These are phyloP conservation scores for Telmatherina bonti DNA, from an alignment of 2,797 vertebrate genomes.

Conservation along the genomic window DNA sequence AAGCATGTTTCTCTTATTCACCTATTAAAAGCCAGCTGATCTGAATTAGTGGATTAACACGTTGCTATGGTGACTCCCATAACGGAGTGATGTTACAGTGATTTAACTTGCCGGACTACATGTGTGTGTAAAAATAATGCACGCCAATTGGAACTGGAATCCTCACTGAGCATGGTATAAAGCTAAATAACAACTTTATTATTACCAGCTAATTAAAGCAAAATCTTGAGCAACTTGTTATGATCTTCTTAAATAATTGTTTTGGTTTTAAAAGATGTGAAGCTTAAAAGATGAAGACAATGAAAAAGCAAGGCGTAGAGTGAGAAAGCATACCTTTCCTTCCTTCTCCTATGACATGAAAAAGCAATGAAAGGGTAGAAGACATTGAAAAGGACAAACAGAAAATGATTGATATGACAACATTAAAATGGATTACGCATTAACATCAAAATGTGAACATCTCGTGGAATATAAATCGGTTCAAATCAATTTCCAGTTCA, in stretches of 20 bases:
- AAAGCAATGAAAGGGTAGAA: slow-evolving; percentile 49
- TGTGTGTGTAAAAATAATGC: no score
- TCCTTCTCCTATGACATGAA: slow-evolving; percentile 77
- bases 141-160: no score
- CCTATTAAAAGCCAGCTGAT: no score
- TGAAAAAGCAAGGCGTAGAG: not conserved
- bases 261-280: not conserved
- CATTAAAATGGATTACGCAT: slow-evolving; percentile 40
- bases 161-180: no score
- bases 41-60: no score
- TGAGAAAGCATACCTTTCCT: slow-evolving; percentile 78
- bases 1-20: no score
- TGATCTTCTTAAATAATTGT: not conserved
- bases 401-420: slow-evolving; percentile 49
- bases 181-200: not conserved
- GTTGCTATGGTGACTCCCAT: no score
- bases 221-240: not conserved
- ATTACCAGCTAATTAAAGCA: not conserved
- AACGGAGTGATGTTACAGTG: no score
- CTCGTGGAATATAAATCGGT: not conserved
- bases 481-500: not conserved
- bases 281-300: slow-evolving; percentile 1
- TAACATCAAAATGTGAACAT: not conserved
- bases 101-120: no score
- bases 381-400: slow-evolving; percentile 59